These are phyloP conservation scores for Bombus difficillimus DNA, from an alignment of 1,140 invertebrate genomes.

Conservation along the genomic window DNA sequence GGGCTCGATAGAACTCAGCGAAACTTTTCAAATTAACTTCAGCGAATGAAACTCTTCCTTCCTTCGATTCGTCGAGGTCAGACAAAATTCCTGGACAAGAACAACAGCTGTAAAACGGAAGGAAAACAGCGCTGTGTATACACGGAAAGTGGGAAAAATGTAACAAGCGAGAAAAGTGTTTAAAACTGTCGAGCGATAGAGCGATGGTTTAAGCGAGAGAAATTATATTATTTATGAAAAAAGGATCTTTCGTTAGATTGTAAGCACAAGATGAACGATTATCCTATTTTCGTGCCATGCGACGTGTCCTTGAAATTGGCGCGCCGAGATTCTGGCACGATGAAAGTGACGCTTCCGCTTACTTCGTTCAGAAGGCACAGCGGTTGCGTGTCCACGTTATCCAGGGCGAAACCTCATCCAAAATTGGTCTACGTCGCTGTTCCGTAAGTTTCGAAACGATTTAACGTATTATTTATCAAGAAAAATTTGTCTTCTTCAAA, in stretches of 20 bases:
- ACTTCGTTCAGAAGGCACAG: slow-evolving; percentile 78
- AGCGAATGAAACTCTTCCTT: neutral
- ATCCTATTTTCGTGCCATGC: slow-evolving; percentile 71
- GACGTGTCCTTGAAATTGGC: slow-evolving; percentile 73
- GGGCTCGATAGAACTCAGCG: too few relatives aligned
- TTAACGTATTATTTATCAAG: neutral
- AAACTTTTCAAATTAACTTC: slow-evolving; percentile 20
- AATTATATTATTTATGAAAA: slow-evolving; percentile 13
- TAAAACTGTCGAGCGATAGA: neutral
- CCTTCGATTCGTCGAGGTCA: neutral
- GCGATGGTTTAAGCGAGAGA: too few relatives aligned
- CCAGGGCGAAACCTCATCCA: slow-evolving; percentile 72
- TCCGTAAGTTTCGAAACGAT: slow-evolving; percentile 73
- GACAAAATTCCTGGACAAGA: too few relatives aligned
- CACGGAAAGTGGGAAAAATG: too few relatives aligned
- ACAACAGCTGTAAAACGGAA: neutral
- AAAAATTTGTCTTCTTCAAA: neutral
- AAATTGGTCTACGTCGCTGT: slow-evolving; percentile 76
- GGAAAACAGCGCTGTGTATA: neutral
- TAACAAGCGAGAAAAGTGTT: too few relatives aligned
- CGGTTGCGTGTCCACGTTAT: slow-evolving; percentile 76
- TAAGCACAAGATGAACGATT: slow-evolving; percentile 73
- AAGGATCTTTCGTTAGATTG: neutral
- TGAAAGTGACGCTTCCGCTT: slow-evolving; percentile 75
- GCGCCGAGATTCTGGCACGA: slow-evolving; percentile 77